Percentiles rank a stretch among this genome's conserved stretches.
Evolutionary conservation across 2,113 vertebrate species (phyloP).

Genomic region (Gnathonemus echidnorhynchus): DNA sequence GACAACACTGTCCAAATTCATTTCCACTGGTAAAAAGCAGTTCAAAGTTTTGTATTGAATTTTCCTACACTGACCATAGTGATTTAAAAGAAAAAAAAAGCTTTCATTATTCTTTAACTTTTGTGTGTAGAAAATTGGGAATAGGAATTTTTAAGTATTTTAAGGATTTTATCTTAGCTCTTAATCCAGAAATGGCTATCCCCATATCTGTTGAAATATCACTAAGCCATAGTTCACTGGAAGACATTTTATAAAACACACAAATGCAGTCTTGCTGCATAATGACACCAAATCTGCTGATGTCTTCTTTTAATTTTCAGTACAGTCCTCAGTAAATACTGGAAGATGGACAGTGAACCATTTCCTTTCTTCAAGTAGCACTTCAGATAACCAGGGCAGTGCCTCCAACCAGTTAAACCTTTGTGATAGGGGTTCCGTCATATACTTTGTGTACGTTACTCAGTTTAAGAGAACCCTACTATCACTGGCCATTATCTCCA

Average conservation of each 20-base stretch:
- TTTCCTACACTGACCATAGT: not conserved
- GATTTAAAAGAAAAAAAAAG: not conserved
- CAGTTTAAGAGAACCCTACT: not conserved
- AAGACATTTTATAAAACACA: not conserved
- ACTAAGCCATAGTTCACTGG: not conserved
- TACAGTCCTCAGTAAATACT: not conserved
- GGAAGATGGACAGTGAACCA: not conserved
- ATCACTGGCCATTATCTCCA: not conserved
- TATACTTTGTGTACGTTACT: not conserved
- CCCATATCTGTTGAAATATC: not conserved
- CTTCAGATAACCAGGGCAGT: not conserved
- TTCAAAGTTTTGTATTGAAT: not conserved
- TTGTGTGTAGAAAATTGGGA: not conserved
- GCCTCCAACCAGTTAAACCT: not conserved
- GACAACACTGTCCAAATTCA: not conserved
- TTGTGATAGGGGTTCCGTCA: not conserved
- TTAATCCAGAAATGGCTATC: not conserved
- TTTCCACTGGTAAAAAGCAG: not conserved
- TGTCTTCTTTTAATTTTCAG: not conserved
- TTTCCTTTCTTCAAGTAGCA: not conserved
- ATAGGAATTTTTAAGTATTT: not conserved
- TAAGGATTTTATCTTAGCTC: not conserved
- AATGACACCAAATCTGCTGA: not conserved
- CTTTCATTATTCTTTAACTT: not conserved
- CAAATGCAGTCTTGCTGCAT: not conserved